phyloP scores from a whole-genome alignment of 2,888 invertebrate genomes.

The Salpingus planirostris region DNA sequence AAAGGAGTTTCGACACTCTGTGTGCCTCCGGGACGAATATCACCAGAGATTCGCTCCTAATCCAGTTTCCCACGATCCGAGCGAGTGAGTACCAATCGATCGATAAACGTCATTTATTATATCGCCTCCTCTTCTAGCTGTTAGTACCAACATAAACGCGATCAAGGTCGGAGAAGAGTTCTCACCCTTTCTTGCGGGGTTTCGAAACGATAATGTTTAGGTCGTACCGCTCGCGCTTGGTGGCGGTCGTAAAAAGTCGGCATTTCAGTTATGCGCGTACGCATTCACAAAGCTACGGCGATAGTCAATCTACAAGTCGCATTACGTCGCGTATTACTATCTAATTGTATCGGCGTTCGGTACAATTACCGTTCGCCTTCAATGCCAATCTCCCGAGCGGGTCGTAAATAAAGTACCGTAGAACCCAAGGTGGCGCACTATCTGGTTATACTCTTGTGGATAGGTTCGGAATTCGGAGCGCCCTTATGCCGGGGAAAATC shows the following conservation, averaged over 20 bases:
- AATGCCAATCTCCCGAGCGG: conserved; percentile 33
- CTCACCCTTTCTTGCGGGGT: neutral
- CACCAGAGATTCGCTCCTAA: conserved; percentile 19
- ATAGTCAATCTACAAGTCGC: conserved; percentile 24
- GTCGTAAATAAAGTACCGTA: conserved; percentile 31
- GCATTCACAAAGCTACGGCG: conserved; percentile 23
- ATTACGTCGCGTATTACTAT: conserved; percentile 31
- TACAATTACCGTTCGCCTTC: conserved; percentile 35
- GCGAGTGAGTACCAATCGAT: no score
- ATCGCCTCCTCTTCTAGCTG: no score
- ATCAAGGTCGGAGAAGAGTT: neutral
- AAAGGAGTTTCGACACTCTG: conserved; percentile 13
- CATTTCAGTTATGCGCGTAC: no score
- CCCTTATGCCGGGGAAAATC: no score
- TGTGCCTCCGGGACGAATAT: conserved; percentile 17
- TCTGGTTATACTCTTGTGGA: no score
- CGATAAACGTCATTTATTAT: no score
- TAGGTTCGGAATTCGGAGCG: no score
- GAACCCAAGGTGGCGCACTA: no score
- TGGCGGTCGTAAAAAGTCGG: no score
- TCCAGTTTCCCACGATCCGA: conserved; percentile 21
- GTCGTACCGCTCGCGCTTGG: no score
- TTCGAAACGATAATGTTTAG: no score
- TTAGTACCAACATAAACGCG: no score
- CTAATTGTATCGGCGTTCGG: conserved; percentile 37